Base-by-base conservation (phyloP, 2,113 vertebrate genomes). In the Microcebus jonahi region DNA sequence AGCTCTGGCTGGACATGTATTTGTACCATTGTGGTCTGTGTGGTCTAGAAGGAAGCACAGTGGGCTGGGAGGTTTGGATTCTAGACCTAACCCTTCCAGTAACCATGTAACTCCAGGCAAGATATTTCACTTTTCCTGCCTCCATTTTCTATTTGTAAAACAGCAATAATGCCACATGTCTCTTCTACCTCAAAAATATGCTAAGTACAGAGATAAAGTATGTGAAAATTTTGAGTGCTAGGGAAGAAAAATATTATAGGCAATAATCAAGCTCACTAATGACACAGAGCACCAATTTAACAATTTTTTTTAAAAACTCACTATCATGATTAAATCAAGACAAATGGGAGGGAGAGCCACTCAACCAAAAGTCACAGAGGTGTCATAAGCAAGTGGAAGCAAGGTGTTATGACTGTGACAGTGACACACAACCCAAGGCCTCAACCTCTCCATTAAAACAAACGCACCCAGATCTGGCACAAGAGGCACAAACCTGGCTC, bases 131-230 rank as follows among this genome's bases (percentile, higher is more conserved):
- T 42, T 55, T 83, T 80, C 71, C 31, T 61, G 75, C 76, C 53
- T 61, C 76, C 1, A 8, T 18, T 85, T 80, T 95, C 88, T 88
- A 67, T 94, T 77, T 92, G 65, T 57, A 68, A 80, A 82, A 61
- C 11, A 59, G 57, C 10, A 85, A 61, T 61, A 55, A n/a, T 50
- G 71, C 61, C 31, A 17, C 27, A 34, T 77, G 48, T 45, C 76
- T 94, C 31, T 85, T 71, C 48, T 77, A 92, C 73, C 36, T 77
- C 39, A 80, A 91, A 93, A 88, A 88, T 7, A n/a, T 45, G 53
- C 67, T 61, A 65, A 45, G 39, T 13, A 42, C 11, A 76, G 6
- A 48, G 45, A 83, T 31, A 53, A 45, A n/a, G 36, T 73, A 6
- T 50, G 13, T 55, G 65, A 83, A 89, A 68, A 88, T 23, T 29